Evolutionary conservation across 2,113 vertebrate species (phyloP).

Genomic region (Capreolus pygargus): DNA sequence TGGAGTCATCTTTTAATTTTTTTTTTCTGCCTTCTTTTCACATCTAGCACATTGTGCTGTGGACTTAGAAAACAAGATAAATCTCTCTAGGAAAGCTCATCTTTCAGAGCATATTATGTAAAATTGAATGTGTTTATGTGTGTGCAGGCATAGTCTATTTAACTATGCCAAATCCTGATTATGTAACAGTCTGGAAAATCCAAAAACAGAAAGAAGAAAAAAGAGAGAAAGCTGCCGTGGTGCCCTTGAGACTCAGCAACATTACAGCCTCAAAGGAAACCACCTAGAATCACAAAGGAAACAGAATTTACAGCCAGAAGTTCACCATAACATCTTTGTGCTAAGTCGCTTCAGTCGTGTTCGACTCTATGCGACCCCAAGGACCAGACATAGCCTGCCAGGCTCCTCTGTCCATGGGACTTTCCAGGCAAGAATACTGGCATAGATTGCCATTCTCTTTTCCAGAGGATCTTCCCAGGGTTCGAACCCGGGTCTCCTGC

Average conservation of each 20-base stretch:
- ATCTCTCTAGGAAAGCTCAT: background rate
- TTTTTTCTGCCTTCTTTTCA: background rate
- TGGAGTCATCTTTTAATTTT: background rate
- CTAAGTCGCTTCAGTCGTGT: background rate
- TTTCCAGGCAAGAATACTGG: background rate
- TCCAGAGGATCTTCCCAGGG: background rate
- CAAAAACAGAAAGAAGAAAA: background rate
- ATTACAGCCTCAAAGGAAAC: background rate
- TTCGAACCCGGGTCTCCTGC: accelerated
- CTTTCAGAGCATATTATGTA: background rate
- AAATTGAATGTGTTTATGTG: background rate
- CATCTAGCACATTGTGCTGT: background rate
- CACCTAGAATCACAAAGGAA: background rate
- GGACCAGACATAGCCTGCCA: background rate
- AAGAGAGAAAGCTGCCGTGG: background rate
- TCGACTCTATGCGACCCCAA: background rate
- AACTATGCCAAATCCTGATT: background rate
- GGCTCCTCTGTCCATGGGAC: background rate
- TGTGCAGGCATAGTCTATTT: background rate
- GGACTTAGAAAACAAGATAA: slow-evolving; percentile 23
- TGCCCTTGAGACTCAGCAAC: background rate
- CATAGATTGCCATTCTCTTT: background rate
- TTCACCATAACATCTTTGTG: background rate
- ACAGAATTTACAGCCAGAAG: background rate
- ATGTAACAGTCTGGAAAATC: slow-evolving; percentile 9